Evolutionary conservation across 2,113 vertebrate species (phyloP), one percentile per base, ranked within the genome.

Genomic region (Irena cyanogastra): DNA sequence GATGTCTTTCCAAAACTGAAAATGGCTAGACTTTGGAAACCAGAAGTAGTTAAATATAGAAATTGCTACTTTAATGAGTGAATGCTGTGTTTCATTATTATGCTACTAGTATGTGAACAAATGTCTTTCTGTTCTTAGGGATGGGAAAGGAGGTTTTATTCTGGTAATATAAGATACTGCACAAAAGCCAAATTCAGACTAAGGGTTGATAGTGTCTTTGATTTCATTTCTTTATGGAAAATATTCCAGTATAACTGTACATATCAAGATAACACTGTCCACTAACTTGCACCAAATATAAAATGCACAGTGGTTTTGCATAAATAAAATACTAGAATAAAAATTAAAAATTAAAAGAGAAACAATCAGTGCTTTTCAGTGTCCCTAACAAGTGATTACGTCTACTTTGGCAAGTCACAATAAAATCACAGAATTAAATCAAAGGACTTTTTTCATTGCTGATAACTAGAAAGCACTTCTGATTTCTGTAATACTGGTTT

Each of bases 21-120:
- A 95, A 92, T 66, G 83, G 93, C 93, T 88, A 95, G 94, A 90
- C 89, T 94, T 97, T 4, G 15, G 92, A 96, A 97, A 91, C 88
- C 71, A 93, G 83, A 87, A 91, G 92, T 47, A 94, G 94, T 93
- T 96, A 96, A 96, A 97, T 96, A 94, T 96, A 96, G 92, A 95
- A 91, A 94, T 90, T 45, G 84, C 87, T 93, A 72, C 94, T 95
- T 91, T 94, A 91, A 80, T 89, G 50, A 94, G 70, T 87, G 47
- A 64, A 83, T 95, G 74, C 95, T 96, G 81, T 82, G 54, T 95
- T 88, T 93, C 90, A 84, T 93, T 92, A 94, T 49, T 93, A 44
- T 96, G 92, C 94, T 92, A 89, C 88, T 74, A 82, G 74, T 70
- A 89, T 85, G 45, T 87, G 94, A 96, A 96, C 93, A 97, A 96